Conservation (phyloP, 2,888 invertebrate genomes). For the Phorcus lineatus region DNA sequence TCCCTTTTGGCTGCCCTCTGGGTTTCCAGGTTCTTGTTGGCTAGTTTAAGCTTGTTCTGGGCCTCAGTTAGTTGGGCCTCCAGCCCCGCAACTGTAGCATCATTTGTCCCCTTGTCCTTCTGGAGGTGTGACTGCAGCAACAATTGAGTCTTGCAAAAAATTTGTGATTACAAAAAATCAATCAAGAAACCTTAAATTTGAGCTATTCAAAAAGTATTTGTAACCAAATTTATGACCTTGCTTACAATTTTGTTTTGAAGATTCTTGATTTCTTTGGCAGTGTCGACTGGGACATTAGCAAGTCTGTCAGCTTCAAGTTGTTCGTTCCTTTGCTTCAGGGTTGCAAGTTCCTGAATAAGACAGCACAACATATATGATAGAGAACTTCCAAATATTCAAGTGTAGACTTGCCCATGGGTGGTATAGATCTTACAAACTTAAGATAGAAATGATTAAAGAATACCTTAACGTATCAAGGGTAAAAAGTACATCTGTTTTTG, state of each 20-base stretch:
- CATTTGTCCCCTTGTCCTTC: constrained; percentile 56
- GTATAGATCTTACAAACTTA: no score
- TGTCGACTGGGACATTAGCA: constrained; percentile 66
- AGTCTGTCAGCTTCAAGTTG: constrained; percentile 64
- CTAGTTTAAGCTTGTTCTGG: constrained; percentile 55
- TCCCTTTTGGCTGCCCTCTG: constrained; percentile 60
- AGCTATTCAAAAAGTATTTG: not conserved
- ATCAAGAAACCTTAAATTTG: not conserved
- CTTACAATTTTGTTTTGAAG: constrained; percentile 68
- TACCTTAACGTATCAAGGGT: no score
- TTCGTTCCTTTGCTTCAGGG: constrained; percentile 50
- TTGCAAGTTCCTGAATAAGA: constrained; percentile 48
- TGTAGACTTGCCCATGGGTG: no score
- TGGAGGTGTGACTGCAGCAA: constrained; percentile 48
- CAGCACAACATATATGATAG: not conserved
- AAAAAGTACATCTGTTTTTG: no score
- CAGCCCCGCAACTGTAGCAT: constrained; percentile 47
- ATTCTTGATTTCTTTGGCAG: constrained; percentile 67
- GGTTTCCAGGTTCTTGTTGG: constrained; percentile 58
- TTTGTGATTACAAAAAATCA: not conserved
- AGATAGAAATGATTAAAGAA: no score
- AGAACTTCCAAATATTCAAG: no score
- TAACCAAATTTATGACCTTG: not conserved
- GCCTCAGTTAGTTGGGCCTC: constrained; percentile 60
- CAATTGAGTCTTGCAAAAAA: no score